phyloP scores from a whole-genome alignment of 2,888 invertebrate species.

The Rhyacophila evoluta region DNA sequence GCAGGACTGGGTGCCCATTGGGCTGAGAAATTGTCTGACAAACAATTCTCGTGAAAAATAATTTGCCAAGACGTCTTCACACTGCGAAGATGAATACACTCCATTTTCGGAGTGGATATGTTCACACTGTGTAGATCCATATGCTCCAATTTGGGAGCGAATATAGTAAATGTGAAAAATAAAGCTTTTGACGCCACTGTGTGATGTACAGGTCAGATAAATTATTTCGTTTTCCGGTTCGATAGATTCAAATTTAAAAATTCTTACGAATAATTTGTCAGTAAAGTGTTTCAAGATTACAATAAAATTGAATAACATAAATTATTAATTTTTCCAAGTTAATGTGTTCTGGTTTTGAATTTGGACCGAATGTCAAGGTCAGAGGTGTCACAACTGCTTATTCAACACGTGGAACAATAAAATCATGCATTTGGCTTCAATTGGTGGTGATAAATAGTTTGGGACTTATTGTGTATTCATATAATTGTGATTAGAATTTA shows the following conservation, averaged over 20 bases:
- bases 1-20: no score
- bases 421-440: neutral
- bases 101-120: no score
- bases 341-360: conserved; percentile 42
- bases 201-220: conserved; percentile 23
- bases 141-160: no score
- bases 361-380: conserved; percentile 50
- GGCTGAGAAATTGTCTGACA: no score
- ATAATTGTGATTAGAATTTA: no score
- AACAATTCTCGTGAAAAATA: no score
- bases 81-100: no score
- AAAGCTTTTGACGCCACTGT: no score
- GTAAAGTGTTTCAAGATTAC: conserved; percentile 17
- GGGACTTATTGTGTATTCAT: neutral
- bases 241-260: conserved; percentile 29
- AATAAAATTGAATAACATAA: conserved; percentile 34
- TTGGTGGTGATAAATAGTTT: neutral
- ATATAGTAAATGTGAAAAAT: no score
- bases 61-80: no score
- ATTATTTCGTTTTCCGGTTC: conserved; percentile 32
- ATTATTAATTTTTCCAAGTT: conserved; percentile 31
- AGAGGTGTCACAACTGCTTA: conserved; percentile 7
- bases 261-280: conserved; percentile 4
- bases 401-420: conserved; percentile 28
- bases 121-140: no score